Evolutionary conservation across 2,888 invertebrate genomes (phyloP).

Genomic region (Macaria notata): DNA sequence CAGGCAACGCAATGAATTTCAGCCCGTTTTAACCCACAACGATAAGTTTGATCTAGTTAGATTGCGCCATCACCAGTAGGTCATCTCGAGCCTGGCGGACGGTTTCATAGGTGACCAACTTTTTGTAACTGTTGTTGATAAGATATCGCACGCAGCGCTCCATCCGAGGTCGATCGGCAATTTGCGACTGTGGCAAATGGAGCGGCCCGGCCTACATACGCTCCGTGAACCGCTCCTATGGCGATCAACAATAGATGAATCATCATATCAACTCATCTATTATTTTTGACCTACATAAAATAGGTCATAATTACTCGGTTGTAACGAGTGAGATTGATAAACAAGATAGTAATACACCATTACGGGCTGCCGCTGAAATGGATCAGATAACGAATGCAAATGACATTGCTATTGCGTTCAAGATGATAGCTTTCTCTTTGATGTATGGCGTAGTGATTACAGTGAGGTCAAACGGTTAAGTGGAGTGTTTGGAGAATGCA

Average conservation of each 20-base stretch:
- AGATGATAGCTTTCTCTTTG: constrained; percentile 9
- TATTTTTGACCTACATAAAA: constrained; percentile 52
- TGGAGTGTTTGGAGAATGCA: constrained; percentile 14
- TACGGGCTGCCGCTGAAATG: constrained; percentile 15
- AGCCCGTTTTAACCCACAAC: constrained; percentile 16
- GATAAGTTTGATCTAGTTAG: constrained; percentile 32
- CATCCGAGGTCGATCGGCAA: constrained; percentile 75
- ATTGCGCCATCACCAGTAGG: constrained; percentile 34
- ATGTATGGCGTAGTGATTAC: background rate
- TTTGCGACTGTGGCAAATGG: constrained; percentile 76
- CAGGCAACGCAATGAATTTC: constrained; percentile 3
- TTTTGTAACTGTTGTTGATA: constrained; percentile 55
- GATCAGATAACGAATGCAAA: constrained; percentile 27
- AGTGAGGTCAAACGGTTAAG: constrained; percentile 4
- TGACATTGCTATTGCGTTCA: constrained; percentile 25
- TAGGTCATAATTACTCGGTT: constrained; percentile 39
- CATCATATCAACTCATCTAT: constrained; percentile 61
- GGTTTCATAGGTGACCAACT: constrained; percentile 45
- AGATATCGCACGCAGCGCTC: constrained; percentile 69
- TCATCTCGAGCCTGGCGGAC: constrained; percentile 20
- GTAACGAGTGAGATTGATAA: constrained; percentile 29
- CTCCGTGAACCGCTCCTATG: constrained; percentile 71
- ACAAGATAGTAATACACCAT: constrained; percentile 23
- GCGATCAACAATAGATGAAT: constrained; percentile 71
- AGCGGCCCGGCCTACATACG: constrained; percentile 77